Evolutionary conservation across 2,113 vertebrate species (phyloP), one percentile per base, ranked within the genome.

Genomic region (Aramus guarauna): DNA sequence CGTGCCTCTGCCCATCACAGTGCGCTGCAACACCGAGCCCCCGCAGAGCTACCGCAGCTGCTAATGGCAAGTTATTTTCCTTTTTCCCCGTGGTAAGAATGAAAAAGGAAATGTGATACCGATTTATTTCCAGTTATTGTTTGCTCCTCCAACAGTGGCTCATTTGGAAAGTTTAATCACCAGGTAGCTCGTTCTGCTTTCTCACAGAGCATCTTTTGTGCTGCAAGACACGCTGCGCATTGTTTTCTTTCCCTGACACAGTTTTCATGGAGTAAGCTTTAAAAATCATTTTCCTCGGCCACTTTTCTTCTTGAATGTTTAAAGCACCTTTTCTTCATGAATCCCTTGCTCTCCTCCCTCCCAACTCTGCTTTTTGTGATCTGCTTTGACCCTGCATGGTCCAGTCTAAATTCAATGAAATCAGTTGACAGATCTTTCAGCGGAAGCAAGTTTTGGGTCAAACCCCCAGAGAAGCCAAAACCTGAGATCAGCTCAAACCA

Each of bases 101-200:
- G 74, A 64, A 58, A 75, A 52, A 88, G 36, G 55, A 66, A 68
- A 78, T 68, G 52, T 62, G 59, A 80, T 50, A 22, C 45, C 15
- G 4, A 63, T 59, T 72, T 91, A 68, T 93, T 92, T 78, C 76
- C 85, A 85, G 72, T 94, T 83, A 75, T 87, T 94, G 78, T 88
- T 56, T 58, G 68, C 32, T 62, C 76, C 77, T 94, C 67, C 78
- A 90, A 18, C 68, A 90, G 80, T 26, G 71, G 86, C 88, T 66
- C 52, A 60, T 92, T 96, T 73, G 82, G 86, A 72, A 95, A 97
- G 96, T 97, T 97, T 93, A 93, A 94, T 94, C 89, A 94, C 69
- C 48, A 85, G 88, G 93, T 58, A 97, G 92, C 90, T 94, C 23
- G 9, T 85, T 96, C 78, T 95, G 97, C 96, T 94, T 95, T 78